Evolutionary conservation across 35 echinoderm and acorn worm genomes (phyloP).

Genomic region (Nesometra sesokonis): DNA sequence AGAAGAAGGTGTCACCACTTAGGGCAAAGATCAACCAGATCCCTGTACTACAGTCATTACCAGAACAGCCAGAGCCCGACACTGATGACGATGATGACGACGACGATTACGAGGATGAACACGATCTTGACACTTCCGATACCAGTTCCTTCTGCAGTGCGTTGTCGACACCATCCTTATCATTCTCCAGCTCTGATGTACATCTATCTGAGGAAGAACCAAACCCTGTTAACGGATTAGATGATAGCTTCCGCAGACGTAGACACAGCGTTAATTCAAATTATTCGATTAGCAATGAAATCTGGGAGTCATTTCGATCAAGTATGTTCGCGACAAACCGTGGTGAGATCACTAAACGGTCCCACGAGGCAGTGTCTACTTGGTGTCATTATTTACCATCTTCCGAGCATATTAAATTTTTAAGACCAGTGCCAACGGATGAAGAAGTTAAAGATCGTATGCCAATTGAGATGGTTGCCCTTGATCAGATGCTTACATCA

Average conservation of each 20-base stretch:
- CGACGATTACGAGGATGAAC: not conserved
- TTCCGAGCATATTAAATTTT: not conserved
- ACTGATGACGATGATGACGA: not conserved
- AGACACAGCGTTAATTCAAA: not conserved
- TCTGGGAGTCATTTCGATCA: not conserved
- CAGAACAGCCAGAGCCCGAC: not conserved
- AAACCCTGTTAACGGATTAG: not conserved
- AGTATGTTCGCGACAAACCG: not conserved
- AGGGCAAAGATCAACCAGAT: not conserved
- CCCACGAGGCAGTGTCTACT: not conserved
- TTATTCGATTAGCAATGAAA: not conserved
- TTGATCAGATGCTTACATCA: not conserved
- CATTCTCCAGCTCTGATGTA: not conserved
- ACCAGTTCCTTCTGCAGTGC: not conserved
- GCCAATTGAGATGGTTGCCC: not conserved
- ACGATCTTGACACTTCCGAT: not conserved
- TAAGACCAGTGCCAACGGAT: not conserved
- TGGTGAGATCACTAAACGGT: not conserved
- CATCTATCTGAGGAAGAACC: not conserved
- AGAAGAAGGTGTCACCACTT: not conserved
- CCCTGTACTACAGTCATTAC: not conserved
- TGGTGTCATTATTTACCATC: not conserved
- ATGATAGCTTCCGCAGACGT: not conserved
- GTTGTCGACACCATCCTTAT: not conserved
- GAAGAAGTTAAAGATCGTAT: not conserved